Base-by-base conservation (phyloP, 1,140 invertebrate species). In the Nasonia longicornis region DNA sequence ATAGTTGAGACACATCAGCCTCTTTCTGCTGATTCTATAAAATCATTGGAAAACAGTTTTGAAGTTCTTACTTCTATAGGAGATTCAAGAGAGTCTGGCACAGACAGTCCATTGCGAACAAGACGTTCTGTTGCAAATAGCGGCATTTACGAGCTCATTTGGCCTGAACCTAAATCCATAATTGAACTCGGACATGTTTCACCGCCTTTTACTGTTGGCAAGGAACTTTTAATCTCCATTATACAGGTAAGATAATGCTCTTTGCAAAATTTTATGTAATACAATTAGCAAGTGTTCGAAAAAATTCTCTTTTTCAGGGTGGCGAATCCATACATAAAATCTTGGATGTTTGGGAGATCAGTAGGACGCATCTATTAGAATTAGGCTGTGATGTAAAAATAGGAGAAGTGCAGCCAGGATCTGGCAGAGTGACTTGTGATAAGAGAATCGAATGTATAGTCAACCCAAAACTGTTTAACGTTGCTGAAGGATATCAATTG, bases 91-190 rank as follows among this genome's bases (percentile, higher is more conserved):
- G 89, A 90, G 71, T 81, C 84, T 0, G 85, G 83, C n/a, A 87
- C 85, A 63, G 86, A 88, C 12, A 90, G 87, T 83, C 87, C 89
- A 8, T 81, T 84, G 8, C 86, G 84, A 78, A 85, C 77, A 77
- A 8, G 12, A 31, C 63, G 38, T 42, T 75, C 71, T 58, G 26
- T 78, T 11, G 26, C 87, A n/a, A 89, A 87, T 85, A 82, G 83
- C 14, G 83, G 87, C 2, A 82, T 89, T 81, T 91, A 89, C 80
- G 87, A 86, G 82, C 86, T 93, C 29, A 86, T 95, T 20, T 94
- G 94, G 94, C 94, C 94, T 3, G 92, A 92, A 82, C 93, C 94
- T 3, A 93, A 93, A 84, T 91, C 89, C 77, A 91, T 94, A 22
- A 85, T 92, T 3, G 93, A 94, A 84, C 87, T 93, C 3, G 89